Conservation (phyloP, 1,140 invertebrate genomes). For the Thalassaphorura encarpata region DNA sequence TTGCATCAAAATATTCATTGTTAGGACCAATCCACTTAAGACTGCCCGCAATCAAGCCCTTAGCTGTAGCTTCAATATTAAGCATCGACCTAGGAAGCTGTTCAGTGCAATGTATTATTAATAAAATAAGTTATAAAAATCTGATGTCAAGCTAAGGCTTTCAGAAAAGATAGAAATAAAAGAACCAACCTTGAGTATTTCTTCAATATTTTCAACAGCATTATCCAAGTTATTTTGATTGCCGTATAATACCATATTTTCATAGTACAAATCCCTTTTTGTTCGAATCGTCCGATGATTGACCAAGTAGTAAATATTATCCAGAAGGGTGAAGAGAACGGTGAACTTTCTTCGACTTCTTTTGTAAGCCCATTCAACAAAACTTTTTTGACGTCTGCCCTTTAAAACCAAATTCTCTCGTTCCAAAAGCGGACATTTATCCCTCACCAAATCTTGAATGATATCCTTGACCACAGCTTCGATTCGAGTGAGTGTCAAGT, state of each 20-base stretch:
- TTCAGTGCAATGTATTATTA: not conserved
- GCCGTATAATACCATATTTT: not conserved
- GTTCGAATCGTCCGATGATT: not conserved
- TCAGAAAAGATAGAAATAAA: too few relatives aligned
- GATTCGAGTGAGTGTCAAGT: too few relatives aligned
- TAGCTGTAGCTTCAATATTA: conserved; percentile 3
- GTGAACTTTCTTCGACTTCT: conserved; percentile 1
- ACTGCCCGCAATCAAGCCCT: conserved; percentile 7
- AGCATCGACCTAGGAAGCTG: not conserved
- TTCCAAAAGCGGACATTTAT: too few relatives aligned
- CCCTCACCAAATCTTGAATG: too few relatives aligned
- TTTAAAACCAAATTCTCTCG: too few relatives aligned
- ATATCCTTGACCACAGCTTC: not conserved
- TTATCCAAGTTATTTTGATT: not conserved
- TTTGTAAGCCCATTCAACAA: too few relatives aligned
- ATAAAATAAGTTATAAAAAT: too few relatives aligned
- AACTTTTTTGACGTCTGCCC: too few relatives aligned
- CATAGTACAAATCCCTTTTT: conserved; percentile 16
- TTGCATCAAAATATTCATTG: not conserved
- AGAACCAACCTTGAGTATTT: not conserved
- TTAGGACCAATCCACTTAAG: not conserved
- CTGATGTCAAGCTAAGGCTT: too few relatives aligned
- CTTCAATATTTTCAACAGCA: not conserved
- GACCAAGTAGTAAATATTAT: not conserved
- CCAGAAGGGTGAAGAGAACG: not conserved